Evolutionary conservation across 2,888 invertebrate species (phyloP).

Genomic region (Scaeva pyrastri): DNA sequence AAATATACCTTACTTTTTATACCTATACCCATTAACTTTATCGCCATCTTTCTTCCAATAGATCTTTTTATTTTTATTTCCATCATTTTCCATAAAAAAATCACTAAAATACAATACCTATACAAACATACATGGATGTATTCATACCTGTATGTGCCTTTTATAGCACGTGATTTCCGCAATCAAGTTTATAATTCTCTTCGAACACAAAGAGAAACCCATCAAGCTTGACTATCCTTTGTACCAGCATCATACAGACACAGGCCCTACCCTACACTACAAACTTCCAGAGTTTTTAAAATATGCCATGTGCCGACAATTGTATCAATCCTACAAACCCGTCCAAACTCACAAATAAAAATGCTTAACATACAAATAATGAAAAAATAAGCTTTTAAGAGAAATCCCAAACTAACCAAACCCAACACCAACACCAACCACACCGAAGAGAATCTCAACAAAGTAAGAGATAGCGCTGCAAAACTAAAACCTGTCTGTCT

Average conservation of each 20-base stretch:
- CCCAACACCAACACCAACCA: background rate
- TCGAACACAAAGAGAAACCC: conserved; percentile 42
- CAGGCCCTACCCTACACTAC: too few relatives aligned
- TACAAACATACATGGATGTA: too few relatives aligned
- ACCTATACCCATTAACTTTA: background rate
- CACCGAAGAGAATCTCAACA: conserved; percentile 55
- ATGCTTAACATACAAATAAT: background rate
- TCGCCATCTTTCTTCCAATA: background rate
- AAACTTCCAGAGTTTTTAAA: background rate
- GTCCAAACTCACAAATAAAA: background rate
- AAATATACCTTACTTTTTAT: too few relatives aligned
- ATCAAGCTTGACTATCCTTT: conserved; percentile 20
- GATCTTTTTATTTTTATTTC: conserved; percentile 3
- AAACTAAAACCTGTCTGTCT: conserved; percentile 24
- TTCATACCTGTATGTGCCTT: background rate
- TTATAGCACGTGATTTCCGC: conserved; percentile 57
- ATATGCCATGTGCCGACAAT: conserved; percentile 22
- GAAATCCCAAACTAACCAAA: conserved; percentile 24
- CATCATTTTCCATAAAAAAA: conserved; percentile 14
- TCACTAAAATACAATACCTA: background rate
- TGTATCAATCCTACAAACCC: conserved; percentile 23
- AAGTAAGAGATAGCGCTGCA: conserved; percentile 53
- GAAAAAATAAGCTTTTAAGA: conserved; percentile 67
- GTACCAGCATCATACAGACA: conserved; percentile 10
- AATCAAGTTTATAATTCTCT: conserved; percentile 42